A percentile compares a stretch with the other conserved stretches of the same genome.
These are phyloP conservation scores for Acrocyrtus sp. DNA, from an alignment of 2,888 invertebrate species.

Conservation along the genomic window DNA sequence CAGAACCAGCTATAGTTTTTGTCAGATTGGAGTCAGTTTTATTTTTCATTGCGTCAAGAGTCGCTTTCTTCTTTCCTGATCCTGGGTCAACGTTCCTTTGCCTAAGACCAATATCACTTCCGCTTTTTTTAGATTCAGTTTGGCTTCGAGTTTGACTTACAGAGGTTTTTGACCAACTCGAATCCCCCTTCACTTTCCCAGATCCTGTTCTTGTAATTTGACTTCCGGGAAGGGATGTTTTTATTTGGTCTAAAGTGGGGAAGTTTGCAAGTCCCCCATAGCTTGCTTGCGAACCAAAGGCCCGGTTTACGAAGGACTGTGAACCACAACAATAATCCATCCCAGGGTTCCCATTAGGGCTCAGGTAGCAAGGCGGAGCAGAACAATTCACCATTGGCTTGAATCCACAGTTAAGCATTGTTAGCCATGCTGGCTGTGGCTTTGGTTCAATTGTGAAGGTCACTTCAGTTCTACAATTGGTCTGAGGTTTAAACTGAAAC, in stretches of 20 bases:
- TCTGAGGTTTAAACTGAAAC: constrained; percentile 55
- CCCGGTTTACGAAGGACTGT: constrained; percentile 17
- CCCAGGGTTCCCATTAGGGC: constrained; percentile 37
- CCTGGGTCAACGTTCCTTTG: no score
- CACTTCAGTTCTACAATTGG: constrained; percentile 58
- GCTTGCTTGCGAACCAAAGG: constrained; percentile 19
- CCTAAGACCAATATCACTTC: no score
- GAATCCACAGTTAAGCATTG: constrained; percentile 60
- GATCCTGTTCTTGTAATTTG: no score
- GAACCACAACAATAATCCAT: constrained; percentile 13
- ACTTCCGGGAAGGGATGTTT: constrained; percentile 5
- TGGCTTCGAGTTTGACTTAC: no score
- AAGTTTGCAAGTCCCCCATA: constrained; percentile 33
- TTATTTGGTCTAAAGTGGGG: constrained; percentile 28
- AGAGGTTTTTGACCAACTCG: no score
- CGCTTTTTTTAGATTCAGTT: no score
- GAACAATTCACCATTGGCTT: constrained; percentile 58
- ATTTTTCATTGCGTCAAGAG: no score
- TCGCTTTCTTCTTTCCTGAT: no score
- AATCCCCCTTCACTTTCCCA: no score
- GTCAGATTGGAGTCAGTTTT: no score
- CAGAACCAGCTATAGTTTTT: no score
- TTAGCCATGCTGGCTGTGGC: constrained; percentile 57
- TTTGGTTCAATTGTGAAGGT: constrained; percentile 59
- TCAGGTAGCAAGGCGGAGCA: constrained; percentile 54